Conservation (phyloP, 2,113 vertebrate species). For the Chaetodon auriga region DNA sequence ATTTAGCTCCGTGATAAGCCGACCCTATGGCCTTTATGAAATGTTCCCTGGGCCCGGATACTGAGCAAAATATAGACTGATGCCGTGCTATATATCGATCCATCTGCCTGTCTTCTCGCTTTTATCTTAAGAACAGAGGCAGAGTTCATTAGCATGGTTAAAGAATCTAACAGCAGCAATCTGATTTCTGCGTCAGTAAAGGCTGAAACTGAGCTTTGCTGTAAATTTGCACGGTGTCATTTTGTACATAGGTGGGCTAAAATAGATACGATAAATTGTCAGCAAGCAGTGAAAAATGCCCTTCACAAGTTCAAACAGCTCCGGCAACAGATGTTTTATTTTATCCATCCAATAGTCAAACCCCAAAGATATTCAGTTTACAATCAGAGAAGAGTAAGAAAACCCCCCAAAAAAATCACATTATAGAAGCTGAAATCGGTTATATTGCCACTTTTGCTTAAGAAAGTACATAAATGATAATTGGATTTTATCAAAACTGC, state of each 20-base stretch:
- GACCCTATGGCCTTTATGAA: slow-evolving; percentile 83
- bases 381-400: neutral
- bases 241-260: slow-evolving; percentile 10
- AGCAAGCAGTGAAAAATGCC: too few relatives aligned
- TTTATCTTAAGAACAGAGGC: slow-evolving; percentile 58
- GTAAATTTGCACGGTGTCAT: slow-evolving; percentile 18
- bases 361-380: neutral
- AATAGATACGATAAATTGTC: neutral
- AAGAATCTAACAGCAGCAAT: slow-evolving; percentile 32
- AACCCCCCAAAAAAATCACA: neutral
- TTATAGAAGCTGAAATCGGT: neutral
- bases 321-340: neutral
- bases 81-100: slow-evolving; percentile 70
- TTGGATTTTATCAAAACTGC: neutral
- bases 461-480: neutral
- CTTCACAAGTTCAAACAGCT: neutral
- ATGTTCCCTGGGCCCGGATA: slow-evolving; percentile 74
- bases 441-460: neutral
- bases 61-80: slow-evolving; percentile 77
- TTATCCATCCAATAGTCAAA: neutral
- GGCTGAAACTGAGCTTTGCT: slow-evolving; percentile 34
- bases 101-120: slow-evolving; percentile 41
- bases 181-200: slow-evolving; percentile 43
- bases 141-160: slow-evolving; percentile 59
- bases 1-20: slow-evolving; percentile 82